These are phyloP conservation scores for Anthophora plumipes DNA, from an alignment of 2,888 invertebrate genomes.

Conservation along the genomic window DNA sequence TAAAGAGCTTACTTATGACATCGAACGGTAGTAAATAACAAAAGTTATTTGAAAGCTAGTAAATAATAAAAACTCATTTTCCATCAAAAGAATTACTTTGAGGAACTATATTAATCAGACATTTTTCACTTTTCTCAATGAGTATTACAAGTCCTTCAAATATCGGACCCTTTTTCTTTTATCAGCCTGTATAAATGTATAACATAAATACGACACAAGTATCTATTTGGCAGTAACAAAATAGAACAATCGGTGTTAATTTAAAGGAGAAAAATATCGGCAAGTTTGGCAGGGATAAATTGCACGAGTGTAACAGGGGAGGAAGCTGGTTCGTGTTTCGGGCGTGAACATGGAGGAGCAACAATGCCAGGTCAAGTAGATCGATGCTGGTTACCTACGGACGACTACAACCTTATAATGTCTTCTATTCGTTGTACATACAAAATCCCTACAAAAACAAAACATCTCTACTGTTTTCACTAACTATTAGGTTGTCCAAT, in stretches of 20 bases:
- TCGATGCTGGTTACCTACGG: slow-evolving; percentile 80
- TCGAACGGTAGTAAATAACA: too few relatives aligned
- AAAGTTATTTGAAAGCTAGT: too few relatives aligned
- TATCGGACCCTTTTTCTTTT: too few relatives aligned
- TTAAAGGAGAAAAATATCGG: slow-evolving; percentile 6
- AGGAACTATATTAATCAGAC: too few relatives aligned
- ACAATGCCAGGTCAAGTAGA: slow-evolving; percentile 80
- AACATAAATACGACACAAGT: background rate
- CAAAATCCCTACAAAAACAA: slow-evolving; percentile 22
- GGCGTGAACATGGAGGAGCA: slow-evolving; percentile 61
- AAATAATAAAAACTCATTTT: too few relatives aligned
- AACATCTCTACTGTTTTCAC: background rate
- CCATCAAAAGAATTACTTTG: too few relatives aligned
- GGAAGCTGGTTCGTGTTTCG: slow-evolving; percentile 61
- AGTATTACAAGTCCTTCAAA: too few relatives aligned
- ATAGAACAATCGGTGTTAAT: slow-evolving; percentile 3
- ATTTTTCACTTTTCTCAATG: too few relatives aligned
- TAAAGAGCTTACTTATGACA: too few relatives aligned
- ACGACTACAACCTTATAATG: slow-evolving; percentile 60
- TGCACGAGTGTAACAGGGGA: slow-evolving; percentile 47
- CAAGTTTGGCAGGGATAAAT: slow-evolving; percentile 11
- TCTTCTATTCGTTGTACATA: slow-evolving; percentile 31
- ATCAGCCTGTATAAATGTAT: too few relatives aligned
- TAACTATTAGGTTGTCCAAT: too few relatives aligned
- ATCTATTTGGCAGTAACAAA: background rate